A percentile compares a stretch with the other conserved stretches of the same genome.
phyloP scores from a whole-genome alignment of 2,888 invertebrate genomes.

The Rambutsinella grinnellia region DNA sequence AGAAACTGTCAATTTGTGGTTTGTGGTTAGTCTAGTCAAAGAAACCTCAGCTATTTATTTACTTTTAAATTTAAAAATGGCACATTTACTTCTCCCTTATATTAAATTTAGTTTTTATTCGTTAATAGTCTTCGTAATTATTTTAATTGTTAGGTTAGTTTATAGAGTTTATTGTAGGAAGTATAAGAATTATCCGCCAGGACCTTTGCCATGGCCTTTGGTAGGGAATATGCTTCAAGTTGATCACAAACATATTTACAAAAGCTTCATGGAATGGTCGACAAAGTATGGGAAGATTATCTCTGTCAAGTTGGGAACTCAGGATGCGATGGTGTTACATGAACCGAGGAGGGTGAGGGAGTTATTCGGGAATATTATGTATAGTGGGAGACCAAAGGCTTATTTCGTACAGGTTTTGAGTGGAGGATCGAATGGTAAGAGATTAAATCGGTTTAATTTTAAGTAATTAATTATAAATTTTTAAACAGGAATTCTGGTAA shows the following conservation, averaged over 20 bases:
- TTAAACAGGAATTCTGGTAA: constrained; percentile 23
- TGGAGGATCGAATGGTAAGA: constrained; percentile 37
- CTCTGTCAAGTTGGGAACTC: constrained; percentile 30
- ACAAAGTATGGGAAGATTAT: constrained; percentile 21
- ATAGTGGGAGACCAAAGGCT: constrained; percentile 35
- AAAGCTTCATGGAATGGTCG: constrained; percentile 26
- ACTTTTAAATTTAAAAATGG: background rate
- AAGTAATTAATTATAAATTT: background rate
- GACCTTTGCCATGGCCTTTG: constrained; percentile 35
- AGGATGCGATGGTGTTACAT: constrained; percentile 24
- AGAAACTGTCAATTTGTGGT: too few species aligned
- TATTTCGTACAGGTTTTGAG: constrained; percentile 35
- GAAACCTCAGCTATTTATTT: too few species aligned
- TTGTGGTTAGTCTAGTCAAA: too few species aligned
- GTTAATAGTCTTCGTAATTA: background rate
- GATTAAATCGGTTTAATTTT: too few species aligned
- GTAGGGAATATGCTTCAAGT: constrained; percentile 27
- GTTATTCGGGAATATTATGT: constrained; percentile 21
- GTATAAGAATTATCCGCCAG: constrained; percentile 35
- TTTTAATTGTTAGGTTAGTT: constrained; percentile 8
- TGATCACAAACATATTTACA: constrained; percentile 24
- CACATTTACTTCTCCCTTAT: background rate
- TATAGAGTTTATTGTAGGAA: constrained; percentile 32
- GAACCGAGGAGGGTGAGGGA: constrained; percentile 27
- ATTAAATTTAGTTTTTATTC: background rate